Percentiles rank a stretch among this genome's conserved stretches.
phyloP scores from a whole-genome alignment of 2,113 vertebrate genomes.

The Phocoena sinus region DNA sequence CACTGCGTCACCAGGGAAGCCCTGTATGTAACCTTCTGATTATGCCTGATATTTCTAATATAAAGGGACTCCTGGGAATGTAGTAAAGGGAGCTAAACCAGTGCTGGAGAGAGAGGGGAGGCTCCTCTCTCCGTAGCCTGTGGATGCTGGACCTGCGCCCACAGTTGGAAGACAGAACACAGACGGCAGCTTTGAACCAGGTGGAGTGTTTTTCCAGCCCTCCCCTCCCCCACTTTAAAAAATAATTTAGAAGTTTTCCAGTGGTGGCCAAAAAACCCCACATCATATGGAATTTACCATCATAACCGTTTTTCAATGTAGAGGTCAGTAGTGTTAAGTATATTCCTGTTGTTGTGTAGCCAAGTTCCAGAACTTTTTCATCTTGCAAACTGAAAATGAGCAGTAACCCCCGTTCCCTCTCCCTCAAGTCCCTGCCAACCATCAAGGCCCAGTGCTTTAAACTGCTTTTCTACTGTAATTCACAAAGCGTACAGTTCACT shows the following conservation, averaged over 20 bases:
- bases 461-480: neutral
- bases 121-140: neutral
- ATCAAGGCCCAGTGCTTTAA: neutral
- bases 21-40: neutral
- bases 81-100: neutral
- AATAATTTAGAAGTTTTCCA: neutral
- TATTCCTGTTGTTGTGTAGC: neutral
- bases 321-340: neutral
- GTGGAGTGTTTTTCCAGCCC: neutral
- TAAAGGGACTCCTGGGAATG: neutral
- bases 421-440: no score
- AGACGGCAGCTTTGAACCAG: neutral
- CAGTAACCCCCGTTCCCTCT: accelerated
- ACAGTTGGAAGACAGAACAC: accelerated
- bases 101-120: neutral
- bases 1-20: no score
- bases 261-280: neutral
- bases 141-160: accelerated
- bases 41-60: neutral
- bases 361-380: neutral
- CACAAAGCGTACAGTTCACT: accelerated
- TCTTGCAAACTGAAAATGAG: neutral
- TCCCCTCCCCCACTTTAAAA: neutral
- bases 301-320: neutral
- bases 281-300: neutral